Evolutionary conservation across 2,888 invertebrate species (phyloP), one percentile per base, ranked within the genome.

Genomic region (Trachelus troglodyta): DNA sequence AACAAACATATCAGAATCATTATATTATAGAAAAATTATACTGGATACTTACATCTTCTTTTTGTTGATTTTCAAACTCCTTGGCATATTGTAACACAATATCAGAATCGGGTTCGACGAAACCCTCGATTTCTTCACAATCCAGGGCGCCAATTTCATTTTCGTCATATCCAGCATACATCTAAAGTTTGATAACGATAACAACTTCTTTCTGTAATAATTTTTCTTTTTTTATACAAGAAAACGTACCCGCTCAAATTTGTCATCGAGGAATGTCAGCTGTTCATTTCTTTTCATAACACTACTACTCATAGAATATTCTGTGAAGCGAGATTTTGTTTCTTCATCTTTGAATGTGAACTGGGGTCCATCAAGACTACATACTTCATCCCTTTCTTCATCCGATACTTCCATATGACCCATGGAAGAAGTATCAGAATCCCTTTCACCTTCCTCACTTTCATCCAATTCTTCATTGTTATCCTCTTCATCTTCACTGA

Each of bases 251-350:
- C 95, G 95, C 92, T 98, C 98, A 92, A 98, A 99, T 84, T 95
- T 93, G 85, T 97, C 95, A 92, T 99, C 99, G 0, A 98, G 92
- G 30, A 97, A 90, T 0, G 95, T 93, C 0, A 98, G 93, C 12
- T 97, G 96, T 76, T 97, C 94, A 91, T 97, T 98, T 77, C 98
- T 94, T 30, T 94, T 92, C 34, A 98, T 96, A 1, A 98, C 96
- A 83, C 98, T 98, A 37, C 98, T 98, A 0, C 96, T 96, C 96
- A 98, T 96, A 0, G 98, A 98, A 92, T 98, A 98, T 86, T 97
- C 96, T 0, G 98, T 98, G 92, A 98, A 98, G 12, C 96, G 93
- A 0, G 98, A 97, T 89, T 95, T 97, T 0, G 96, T 96, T 90
- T 98, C 97, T 84, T 96, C 96, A 73, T 95, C 94, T 78, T 87